Evolutionary conservation across 2,113 vertebrate genomes (phyloP).

Genomic region (Brienomyrus longianalis): DNA sequence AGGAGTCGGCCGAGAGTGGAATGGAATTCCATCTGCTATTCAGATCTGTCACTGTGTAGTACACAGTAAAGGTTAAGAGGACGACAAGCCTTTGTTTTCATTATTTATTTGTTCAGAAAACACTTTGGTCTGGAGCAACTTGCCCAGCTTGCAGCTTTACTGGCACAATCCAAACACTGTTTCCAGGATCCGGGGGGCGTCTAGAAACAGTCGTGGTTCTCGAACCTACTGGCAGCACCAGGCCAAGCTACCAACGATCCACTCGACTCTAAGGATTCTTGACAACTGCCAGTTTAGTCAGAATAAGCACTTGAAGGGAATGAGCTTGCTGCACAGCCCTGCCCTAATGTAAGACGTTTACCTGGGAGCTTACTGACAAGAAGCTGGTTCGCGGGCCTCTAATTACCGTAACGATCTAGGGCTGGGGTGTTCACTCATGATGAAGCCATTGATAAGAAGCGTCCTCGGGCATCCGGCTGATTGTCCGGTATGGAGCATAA

Average conservation of each 20-base stretch:
- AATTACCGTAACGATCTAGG: neutral
- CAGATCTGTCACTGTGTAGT: neutral
- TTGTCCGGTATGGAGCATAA: neutral
- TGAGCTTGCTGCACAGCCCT: neutral
- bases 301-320: neutral
- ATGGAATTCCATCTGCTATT: constrained; percentile 1
- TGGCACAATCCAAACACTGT: neutral
- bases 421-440: neutral
- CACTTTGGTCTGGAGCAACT: neutral
- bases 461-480: neutral
- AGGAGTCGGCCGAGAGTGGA: neutral
- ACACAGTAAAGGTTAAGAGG: constrained; percentile 8
- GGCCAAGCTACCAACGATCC: neutral
- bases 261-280: neutral
- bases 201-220: neutral
- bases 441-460: neutral
- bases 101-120: neutral
- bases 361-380: neutral
- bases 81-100: constrained; percentile 1
- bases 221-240: neutral
- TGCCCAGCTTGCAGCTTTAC: neutral
- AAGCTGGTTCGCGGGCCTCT: neutral
- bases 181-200: neutral
- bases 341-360: neutral
- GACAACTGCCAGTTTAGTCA: neutral